phyloP scores from a whole-genome alignment of 2,888 invertebrate genomes.

The Chesias legatella region DNA sequence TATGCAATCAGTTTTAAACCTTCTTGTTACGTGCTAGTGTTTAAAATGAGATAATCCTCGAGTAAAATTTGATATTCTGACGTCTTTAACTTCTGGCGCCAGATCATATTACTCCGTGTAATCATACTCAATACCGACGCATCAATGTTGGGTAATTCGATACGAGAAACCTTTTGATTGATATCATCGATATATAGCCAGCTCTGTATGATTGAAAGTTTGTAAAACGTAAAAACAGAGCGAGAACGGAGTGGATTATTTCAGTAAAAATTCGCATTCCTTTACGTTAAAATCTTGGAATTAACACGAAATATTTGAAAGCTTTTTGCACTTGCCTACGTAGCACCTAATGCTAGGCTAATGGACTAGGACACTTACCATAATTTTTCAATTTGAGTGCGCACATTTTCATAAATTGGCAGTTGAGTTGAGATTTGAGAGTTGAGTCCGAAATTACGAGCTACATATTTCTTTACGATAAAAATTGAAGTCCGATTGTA shows the following conservation, averaged over 20 bases:
- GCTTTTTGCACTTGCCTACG: slow-evolving; percentile 18
- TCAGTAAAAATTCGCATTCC: slow-evolving; percentile 8
- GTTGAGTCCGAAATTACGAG: too few species aligned
- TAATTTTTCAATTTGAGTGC: slow-evolving; percentile 18
- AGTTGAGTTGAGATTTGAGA: too few species aligned
- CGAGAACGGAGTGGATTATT: slow-evolving; percentile 5
- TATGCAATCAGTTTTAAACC: slow-evolving; percentile 5
- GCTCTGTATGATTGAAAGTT: slow-evolving; percentile 16
- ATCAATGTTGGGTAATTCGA: slow-evolving; percentile 45
- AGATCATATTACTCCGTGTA: slow-evolving; percentile 46
- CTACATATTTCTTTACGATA: too few species aligned
- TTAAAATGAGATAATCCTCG: slow-evolving; percentile 14
- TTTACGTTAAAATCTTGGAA: slow-evolving; percentile 11
- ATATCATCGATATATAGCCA: slow-evolving; percentile 20
- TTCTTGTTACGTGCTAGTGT: slow-evolving; percentile 12
- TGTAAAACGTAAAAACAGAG: slow-evolving; percentile 1
- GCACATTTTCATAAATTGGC: slow-evolving; percentile 8
- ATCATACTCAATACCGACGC: slow-evolving; percentile 41
- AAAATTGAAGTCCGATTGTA: too few species aligned
- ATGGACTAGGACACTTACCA: slow-evolving; percentile 26
- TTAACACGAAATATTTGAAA: slow-evolving; percentile 13
- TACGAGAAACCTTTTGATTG: slow-evolving; percentile 32
- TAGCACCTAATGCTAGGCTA: slow-evolving; percentile 18
- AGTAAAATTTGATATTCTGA: slow-evolving; percentile 18
- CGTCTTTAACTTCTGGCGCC: slow-evolving; percentile 41